Evolutionary conservation across 1,140 invertebrate genomes (phyloP).

Genomic region (Laupala kohalensis): DNA sequence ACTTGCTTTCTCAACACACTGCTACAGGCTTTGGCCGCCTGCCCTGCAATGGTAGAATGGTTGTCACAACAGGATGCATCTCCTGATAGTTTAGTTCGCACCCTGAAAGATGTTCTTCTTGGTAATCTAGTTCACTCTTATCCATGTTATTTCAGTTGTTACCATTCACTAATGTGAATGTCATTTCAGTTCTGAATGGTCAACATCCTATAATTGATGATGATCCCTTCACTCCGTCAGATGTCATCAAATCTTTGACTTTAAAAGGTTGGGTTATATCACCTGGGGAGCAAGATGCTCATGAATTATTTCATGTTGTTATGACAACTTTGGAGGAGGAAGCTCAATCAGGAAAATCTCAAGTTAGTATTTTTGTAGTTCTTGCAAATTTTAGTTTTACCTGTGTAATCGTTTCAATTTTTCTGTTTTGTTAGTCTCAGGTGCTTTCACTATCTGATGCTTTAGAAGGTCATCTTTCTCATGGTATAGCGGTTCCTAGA

Average conservation of each 20-base stretch:
- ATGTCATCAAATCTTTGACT: slow-evolving; percentile 60
- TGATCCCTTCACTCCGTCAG: slow-evolving; percentile 50
- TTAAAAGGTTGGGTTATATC: slow-evolving; percentile 70
- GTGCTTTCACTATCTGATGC: background rate
- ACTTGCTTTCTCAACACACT: slow-evolving; percentile 81
- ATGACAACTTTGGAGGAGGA: slow-evolving; percentile 78
- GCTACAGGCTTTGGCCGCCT: slow-evolving; percentile 69
- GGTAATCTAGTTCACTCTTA: background rate
- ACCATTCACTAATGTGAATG: background rate
- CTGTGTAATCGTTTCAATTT: too few relatives aligned
- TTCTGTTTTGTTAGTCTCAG: background rate
- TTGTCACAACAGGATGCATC: slow-evolving; percentile 43
- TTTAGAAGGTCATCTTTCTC: background rate
- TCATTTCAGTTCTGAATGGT: slow-evolving; percentile 55
- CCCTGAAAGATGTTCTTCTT: background rate
- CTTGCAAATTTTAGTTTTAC: background rate
- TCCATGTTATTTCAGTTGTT: background rate
- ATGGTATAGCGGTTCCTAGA: background rate
- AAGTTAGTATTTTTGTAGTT: background rate
- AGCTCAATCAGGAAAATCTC: background rate
- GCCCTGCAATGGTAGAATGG: slow-evolving; percentile 68
- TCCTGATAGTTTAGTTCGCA: background rate
- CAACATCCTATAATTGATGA: slow-evolving; percentile 38
- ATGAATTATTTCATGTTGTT: slow-evolving; percentile 79
- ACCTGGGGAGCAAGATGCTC: slow-evolving; percentile 82